These are phyloP conservation scores for Crotalus adamanteus DNA, from an alignment of 2,797 vertebrate species.

Conservation along the genomic window DNA sequence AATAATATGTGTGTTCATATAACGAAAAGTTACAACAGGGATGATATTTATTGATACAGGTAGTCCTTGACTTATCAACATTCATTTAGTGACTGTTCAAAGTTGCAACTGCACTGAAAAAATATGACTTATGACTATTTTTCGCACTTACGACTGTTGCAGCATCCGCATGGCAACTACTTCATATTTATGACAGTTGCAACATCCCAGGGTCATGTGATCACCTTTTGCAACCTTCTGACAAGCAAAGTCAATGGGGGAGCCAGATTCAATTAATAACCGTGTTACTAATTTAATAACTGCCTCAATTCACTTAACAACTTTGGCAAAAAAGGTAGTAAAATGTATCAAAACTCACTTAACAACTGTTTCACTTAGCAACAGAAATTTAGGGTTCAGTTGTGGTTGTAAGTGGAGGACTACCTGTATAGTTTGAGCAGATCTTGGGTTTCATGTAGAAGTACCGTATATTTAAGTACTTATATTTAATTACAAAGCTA, in stretches of 20 bases:
- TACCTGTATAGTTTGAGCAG: neutral
- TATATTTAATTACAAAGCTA: neutral
- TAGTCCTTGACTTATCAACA: neutral
- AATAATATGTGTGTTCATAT: neutral
- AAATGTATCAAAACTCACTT: neutral
- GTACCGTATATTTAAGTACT: neutral
- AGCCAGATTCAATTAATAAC: neutral
- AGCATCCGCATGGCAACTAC: neutral
- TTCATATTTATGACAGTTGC: neutral
- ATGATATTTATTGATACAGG: neutral
- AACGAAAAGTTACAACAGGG: neutral
- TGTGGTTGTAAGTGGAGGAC: neutral
- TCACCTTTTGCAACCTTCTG: neutral
- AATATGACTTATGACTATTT: neutral
- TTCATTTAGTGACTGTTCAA: neutral
- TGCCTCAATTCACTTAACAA: neutral
- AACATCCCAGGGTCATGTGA: neutral
- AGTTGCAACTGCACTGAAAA: neutral
- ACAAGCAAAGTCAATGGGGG: neutral
- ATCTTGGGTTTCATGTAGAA: neutral
- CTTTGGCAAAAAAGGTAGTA: neutral
- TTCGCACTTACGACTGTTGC: neutral
- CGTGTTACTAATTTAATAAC: neutral
- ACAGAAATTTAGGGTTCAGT: neutral
- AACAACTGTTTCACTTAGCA: neutral